Conservation (phyloP, 2,888 invertebrate genomes). For the Ectemnius continuus region DNA sequence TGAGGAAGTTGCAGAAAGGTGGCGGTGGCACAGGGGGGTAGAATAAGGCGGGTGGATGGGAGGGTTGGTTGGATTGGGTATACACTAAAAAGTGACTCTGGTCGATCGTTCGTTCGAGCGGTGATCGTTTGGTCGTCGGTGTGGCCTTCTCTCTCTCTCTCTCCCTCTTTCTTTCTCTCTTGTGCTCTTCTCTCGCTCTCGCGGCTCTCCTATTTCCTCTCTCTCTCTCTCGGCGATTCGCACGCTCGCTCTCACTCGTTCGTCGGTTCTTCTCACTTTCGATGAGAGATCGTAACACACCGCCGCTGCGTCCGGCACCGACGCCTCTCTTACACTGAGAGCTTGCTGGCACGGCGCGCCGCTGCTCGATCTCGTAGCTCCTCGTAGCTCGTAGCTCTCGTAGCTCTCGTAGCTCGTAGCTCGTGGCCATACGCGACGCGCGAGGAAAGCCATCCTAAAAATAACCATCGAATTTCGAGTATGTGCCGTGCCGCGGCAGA, state of each 20-base stretch:
- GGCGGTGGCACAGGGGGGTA: not conserved
- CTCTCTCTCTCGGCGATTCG: constrained; percentile 30
- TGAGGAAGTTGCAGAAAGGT: no score
- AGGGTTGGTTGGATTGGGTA: constrained; percentile 30
- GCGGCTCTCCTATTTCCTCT: constrained; percentile 27
- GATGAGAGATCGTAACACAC: constrained; percentile 51
- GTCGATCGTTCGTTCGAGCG: constrained; percentile 71
- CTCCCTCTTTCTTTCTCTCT: constrained; percentile 19
- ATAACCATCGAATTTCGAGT: constrained; percentile 72
- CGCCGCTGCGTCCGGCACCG: constrained; percentile 72
- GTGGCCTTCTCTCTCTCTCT: constrained; percentile 33
- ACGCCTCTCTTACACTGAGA: constrained; percentile 75
- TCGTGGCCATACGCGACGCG: constrained; percentile 62
- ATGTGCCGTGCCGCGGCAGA: constrained; percentile 46
- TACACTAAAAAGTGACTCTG: constrained; percentile 53
- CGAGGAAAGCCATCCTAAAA: constrained; percentile 65
- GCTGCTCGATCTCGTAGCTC: constrained; percentile 55
- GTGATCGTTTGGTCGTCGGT: constrained; percentile 65
- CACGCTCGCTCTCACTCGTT: constrained; percentile 6
- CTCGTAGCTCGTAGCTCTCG: constrained; percentile 12
- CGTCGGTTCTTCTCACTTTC: constrained; percentile 50
- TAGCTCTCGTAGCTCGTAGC: constrained; percentile 29
- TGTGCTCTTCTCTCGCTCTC: not conserved
- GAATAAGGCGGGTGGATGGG: constrained; percentile 9
- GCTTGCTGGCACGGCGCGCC: constrained; percentile 36